Percentiles rank a stretch among this genome's conserved stretches.
These are phyloP conservation scores for Octomys mimax DNA, from an alignment of 2,797 vertebrate genomes.

Conservation along the genomic window DNA sequence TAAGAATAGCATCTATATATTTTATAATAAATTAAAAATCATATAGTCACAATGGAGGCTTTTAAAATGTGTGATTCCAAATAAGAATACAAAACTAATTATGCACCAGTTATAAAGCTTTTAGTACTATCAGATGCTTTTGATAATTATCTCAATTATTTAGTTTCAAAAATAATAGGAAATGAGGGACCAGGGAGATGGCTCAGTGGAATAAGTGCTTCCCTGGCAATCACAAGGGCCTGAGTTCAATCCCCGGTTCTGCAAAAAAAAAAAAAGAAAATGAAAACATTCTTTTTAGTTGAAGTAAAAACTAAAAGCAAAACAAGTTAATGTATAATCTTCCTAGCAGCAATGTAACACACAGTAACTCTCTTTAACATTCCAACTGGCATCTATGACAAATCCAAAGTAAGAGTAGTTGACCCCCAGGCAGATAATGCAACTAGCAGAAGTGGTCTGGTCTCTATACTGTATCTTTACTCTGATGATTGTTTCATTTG, in stretches of 20 bases:
- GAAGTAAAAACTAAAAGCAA: background rate
- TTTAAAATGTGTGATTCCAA: conserved; percentile 51
- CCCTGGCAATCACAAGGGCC: no score
- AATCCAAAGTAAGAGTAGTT: no score
- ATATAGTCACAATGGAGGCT: background rate
- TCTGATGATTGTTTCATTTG: background rate
- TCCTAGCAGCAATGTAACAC: background rate
- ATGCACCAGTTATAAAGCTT: background rate
- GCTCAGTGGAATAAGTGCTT: no score
- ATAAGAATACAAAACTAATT: background rate
- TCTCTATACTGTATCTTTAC: background rate
- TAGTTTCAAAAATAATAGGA: background rate
- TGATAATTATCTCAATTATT: conserved; percentile 10
- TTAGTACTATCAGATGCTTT: background rate
- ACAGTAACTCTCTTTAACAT: no score
- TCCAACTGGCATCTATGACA: no score
- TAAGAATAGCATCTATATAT: no score
- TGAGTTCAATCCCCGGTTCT: no score
- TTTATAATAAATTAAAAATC: background rate
- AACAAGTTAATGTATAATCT: background rate
- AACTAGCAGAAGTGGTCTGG: no score
- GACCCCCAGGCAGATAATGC: no score
- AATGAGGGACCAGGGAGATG: background rate
- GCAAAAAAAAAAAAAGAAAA: no score
- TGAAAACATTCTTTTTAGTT: background rate